Conservation (phyloP, 2,888 invertebrate species). For the Micropterix aruncella region DNA sequence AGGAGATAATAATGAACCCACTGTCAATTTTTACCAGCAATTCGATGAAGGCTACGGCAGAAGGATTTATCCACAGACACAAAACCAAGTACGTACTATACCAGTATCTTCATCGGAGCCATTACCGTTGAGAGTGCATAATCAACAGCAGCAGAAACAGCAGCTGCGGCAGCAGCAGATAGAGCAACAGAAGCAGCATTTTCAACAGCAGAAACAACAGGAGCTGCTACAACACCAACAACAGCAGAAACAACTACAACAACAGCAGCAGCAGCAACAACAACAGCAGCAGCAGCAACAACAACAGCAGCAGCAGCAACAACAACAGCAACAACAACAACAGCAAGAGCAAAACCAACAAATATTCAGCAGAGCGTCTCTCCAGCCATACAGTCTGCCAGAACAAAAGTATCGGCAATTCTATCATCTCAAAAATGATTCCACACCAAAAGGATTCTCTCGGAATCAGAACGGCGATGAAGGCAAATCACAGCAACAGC, state of each 20-base stretch:
- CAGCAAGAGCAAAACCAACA: conserved; percentile 19
- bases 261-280: conserved; percentile 6
- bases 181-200: conserved; percentile 25
- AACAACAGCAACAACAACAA: conserved; percentile 17
- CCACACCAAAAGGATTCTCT: not conserved
- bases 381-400: not conserved
- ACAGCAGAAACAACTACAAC: conserved; percentile 17
- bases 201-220: conserved; percentile 14
- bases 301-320: conserved; percentile 15
- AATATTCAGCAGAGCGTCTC: not conserved
- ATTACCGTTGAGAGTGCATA: not conserved
- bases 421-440: not conserved
- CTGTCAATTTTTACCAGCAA: not conserved
- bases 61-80: not conserved
- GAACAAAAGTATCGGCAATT: not conserved
- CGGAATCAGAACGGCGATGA: not conserved
- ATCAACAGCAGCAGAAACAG: conserved; percentile 18
- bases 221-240: conserved; percentile 11
- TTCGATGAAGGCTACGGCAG: not conserved
- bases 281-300: conserved; percentile 18
- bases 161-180: conserved; percentile 20
- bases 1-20: not conserved
- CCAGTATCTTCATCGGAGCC: not conserved
- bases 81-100: not conserved
- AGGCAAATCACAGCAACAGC: not conserved